Percentiles rank a stretch among this genome's conserved stretches.
These are phyloP conservation scores for Achatina immaculata DNA, from an alignment of 1,140 invertebrate genomes.

Conservation along the genomic window DNA sequence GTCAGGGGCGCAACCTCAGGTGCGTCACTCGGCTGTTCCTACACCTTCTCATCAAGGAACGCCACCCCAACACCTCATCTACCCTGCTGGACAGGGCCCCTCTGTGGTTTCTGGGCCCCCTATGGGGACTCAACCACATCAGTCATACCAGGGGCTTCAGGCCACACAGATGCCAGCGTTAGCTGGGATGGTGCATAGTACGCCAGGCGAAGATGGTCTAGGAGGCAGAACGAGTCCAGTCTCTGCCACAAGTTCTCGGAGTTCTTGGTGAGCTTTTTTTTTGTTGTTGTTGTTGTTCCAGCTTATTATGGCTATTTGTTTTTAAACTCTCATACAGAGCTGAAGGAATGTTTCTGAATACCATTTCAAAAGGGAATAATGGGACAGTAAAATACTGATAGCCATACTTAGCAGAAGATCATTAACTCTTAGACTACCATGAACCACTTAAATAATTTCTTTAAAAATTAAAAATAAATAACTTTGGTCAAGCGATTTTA, in stretches of 20 bases:
- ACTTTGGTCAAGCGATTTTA: too few relatives aligned
- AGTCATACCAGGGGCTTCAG: conserved; percentile 8
- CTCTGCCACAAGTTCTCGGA: conserved; percentile 53
- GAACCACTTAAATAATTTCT: too few relatives aligned
- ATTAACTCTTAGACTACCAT: too few relatives aligned
- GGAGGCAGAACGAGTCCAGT: conserved; percentile 50
- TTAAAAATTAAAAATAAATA: too few relatives aligned
- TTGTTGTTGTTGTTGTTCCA: too few relatives aligned
- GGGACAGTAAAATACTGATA: too few relatives aligned
- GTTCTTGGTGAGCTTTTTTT: conserved; percentile 50
- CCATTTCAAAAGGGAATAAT: too few relatives aligned
- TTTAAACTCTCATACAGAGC: too few relatives aligned
- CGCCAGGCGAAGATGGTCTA: neutral
- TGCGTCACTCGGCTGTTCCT: neutral
- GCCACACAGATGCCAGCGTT: neutral
- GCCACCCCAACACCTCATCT: neutral
- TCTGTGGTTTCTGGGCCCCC: neutral
- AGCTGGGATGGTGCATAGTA: neutral
- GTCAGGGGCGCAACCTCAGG: neutral
- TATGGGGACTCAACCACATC: neutral
- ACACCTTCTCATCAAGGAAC: conserved; percentile 13
- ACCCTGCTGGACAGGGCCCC: conserved; percentile 18
- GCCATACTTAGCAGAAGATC: too few relatives aligned
- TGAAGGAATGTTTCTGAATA: too few relatives aligned
- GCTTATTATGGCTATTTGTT: too few relatives aligned